Conservation (phyloP, 2,113 vertebrate species). For the Crocuta crocuta region DNA sequence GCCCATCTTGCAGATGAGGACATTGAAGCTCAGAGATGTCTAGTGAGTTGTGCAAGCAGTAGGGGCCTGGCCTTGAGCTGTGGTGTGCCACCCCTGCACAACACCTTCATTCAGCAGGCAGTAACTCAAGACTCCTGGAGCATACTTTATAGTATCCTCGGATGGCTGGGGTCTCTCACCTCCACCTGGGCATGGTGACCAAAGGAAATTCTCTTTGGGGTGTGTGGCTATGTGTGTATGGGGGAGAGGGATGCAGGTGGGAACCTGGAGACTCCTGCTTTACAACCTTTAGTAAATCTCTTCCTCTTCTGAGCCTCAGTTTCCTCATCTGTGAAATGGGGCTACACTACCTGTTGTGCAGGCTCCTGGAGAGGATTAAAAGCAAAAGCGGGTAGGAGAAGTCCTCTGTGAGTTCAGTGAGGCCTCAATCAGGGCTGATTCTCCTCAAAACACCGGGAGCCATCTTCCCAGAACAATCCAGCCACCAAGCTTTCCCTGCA, state of each 20-base stretch:
- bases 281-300: neutral
- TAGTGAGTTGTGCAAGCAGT: neutral
- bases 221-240: neutral
- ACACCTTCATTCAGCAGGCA: neutral
- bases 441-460: neutral
- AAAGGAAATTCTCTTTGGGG: neutral
- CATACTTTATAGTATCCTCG: neutral
- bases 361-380: neutral
- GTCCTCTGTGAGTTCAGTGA: neutral
- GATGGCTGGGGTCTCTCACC: neutral
- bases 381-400: neutral
- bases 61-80: neutral
- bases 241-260: neutral
- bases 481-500: constrained; percentile 68
- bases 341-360: neutral
- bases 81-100: neutral
- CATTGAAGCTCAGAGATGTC: constrained; percentile 3
- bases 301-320: neutral
- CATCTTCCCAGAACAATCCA: constrained; percentile 59
- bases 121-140: neutral
- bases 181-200: neutral
- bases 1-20: neutral
- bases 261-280: neutral
- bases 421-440: neutral
- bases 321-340: constrained; percentile 37